Evolutionary conservation across 2,113 vertebrate species (phyloP), one percentile per base, ranked within the genome.

Genomic region (Xenotilapia longispinis): DNA sequence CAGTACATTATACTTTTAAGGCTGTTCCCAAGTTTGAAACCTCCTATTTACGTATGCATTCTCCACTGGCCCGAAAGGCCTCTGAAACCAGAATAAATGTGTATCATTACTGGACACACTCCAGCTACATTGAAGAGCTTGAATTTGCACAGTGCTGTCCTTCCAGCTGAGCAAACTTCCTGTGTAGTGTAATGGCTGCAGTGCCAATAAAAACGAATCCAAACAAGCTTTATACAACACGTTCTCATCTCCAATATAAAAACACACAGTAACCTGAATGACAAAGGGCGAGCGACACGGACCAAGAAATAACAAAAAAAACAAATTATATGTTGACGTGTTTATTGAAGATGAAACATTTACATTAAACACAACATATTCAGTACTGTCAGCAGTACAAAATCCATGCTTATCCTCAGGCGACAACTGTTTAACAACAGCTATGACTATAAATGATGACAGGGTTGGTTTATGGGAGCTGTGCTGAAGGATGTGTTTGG

Each of bases 271-370:
- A 17, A 9, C 1, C 45, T 19, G 42, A 49, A 78, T 75, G 6
- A 75, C 6, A 19, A 75, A 49, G 42, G 9, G 2, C 4, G 4
- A 75, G 40, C 2, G 2, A 75, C 23, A 75, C 15, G 0, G 4
- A 75, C 23, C 23, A 78, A 49, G 9, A 12, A 31, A 78, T 75
- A 38, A 13, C 40, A 57, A 9, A 45, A 23, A 9, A 6, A 4
- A 0, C 2, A 0, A 26, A 73, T 15, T 5, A 12, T 8, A 13
- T 42, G 80, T 36, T 68, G 53, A 88, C 47, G 21, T 33, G 6
- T 94, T 95, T 93, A 93, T 91, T 92, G 58, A 75, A 87, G 57
- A 54, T 70, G 42, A 88, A 82, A 65, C 88, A 82, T 58, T 58
- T 9, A 73, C 82, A 86, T 89, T 87, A 87, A 21, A 45, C 45